Evolutionary conservation across 2,113 vertebrate species (phyloP).

Genomic region (Sinocyclocheilus anophthalmus): DNA sequence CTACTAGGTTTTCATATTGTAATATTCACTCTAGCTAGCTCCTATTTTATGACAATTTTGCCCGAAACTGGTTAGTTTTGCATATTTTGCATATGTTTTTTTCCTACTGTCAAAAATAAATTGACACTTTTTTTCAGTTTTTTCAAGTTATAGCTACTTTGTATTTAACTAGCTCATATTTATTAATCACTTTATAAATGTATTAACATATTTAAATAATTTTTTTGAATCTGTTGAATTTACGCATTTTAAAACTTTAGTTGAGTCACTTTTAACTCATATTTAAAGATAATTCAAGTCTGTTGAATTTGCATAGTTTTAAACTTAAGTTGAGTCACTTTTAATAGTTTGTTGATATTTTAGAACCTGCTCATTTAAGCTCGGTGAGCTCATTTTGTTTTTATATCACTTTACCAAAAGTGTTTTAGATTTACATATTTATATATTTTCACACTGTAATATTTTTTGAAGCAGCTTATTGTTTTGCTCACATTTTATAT

Average conservation of each 20-base stretch:
- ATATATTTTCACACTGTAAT: background rate
- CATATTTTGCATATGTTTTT: background rate
- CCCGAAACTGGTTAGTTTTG: background rate
- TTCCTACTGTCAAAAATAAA: background rate
- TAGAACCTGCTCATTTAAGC: background rate
- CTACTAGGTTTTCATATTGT: background rate
- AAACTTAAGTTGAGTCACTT: background rate
- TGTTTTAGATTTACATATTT: background rate
- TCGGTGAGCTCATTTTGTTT: background rate
- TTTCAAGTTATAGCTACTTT: too few relatives aligned
- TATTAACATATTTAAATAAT: too few relatives aligned
- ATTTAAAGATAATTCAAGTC: background rate
- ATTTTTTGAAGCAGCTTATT: background rate
- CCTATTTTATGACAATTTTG: background rate
- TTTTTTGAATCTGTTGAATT: too few relatives aligned
- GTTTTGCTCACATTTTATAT: background rate
- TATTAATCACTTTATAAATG: too few relatives aligned
- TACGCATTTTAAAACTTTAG: too few relatives aligned
- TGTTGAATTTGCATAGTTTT: background rate
- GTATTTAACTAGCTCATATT: too few relatives aligned
- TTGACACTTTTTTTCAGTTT: background rate
- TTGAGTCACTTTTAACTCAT: too few relatives aligned
- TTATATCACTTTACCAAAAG: background rate
- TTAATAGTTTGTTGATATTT: background rate
- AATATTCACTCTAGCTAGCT: background rate